Evolutionary conservation across 2,113 vertebrate species (phyloP).

Genomic region (Notothenia coriiceps): DNA sequence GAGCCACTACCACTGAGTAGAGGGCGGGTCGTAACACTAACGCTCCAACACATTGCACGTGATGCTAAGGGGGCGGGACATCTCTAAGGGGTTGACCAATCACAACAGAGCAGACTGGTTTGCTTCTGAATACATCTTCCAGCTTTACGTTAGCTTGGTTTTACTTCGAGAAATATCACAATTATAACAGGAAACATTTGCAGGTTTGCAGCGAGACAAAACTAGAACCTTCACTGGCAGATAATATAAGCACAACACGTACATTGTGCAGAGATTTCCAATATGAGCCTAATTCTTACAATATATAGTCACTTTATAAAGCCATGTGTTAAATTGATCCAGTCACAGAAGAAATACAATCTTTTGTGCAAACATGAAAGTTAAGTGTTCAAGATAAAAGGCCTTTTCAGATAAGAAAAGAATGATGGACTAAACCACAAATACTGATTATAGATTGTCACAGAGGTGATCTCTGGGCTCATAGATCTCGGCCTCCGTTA

Average conservation of each 20-base stretch:
- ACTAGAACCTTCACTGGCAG: not conserved
- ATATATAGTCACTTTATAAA: not conserved
- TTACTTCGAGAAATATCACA: not conserved
- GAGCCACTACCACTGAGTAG: too few species aligned
- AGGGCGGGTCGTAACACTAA: too few species aligned
- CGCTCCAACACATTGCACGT: too few species aligned
- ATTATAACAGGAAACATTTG: not conserved
- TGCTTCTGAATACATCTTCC: too few species aligned
- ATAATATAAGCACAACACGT: too few species aligned
- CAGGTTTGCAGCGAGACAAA: not conserved
- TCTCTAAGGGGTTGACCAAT: too few species aligned
- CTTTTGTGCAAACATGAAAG: not conserved
- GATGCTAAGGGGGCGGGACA: too few species aligned
- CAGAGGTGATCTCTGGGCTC: too few species aligned
- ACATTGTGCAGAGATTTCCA: not conserved
- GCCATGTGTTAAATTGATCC: not conserved
- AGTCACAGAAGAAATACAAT: not conserved
- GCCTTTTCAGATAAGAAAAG: not conserved
- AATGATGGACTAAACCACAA: not conserved
- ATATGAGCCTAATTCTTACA: not conserved
- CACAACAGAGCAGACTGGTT: too few species aligned
- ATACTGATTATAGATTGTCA: not conserved
- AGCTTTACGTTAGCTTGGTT: too few species aligned
- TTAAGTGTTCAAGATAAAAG: not conserved
- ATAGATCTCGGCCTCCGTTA: too few species aligned